phyloP scores from a whole-genome alignment of 1,140 invertebrate genomes.

The Drosophila guanche region DNA sequence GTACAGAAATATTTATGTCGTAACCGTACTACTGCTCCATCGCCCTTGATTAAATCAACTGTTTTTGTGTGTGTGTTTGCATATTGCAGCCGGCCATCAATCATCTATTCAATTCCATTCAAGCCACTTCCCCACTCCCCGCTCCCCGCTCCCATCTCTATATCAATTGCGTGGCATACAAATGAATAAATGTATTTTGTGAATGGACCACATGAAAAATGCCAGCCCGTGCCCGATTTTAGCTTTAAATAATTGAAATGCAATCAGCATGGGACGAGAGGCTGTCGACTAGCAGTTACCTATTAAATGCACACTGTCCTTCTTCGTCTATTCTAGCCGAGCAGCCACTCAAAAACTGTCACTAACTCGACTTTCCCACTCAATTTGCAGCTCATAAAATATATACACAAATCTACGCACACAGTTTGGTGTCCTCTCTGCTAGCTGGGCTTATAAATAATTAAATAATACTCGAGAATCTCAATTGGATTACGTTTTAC shows the following conservation, averaged over 20 bases:
- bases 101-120: constrained; percentile 58
- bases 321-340: no score
- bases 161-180: constrained; percentile 58
- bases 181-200: constrained; percentile 47
- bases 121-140: no score
- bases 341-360: constrained; percentile 24
- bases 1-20: constrained; percentile 20
- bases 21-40: no score
- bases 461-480: constrained; percentile 37
- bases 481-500: constrained; percentile 44
- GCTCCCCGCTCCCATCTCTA: neutral
- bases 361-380: constrained; percentile 31
- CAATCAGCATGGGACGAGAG: constrained; percentile 18
- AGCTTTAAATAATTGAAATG: constrained; percentile 43
- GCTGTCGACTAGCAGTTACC: constrained; percentile 13
- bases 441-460: constrained; percentile 34
- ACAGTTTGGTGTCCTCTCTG: neutral
- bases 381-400: constrained; percentile 47
- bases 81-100: constrained; percentile 56
- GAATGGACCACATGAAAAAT: constrained; percentile 13
- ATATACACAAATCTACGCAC: constrained; percentile 37
- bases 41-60: constrained; percentile 46
- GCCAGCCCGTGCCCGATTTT: neutral
- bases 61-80: constrained; percentile 34
- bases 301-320: neutral